A percentile compares a stretch with the other conserved stretches of the same genome.
phyloP scores from a whole-genome alignment of 37 sponge, comb jelly and placozoan species.

The Spongilla lacustris region DNA sequence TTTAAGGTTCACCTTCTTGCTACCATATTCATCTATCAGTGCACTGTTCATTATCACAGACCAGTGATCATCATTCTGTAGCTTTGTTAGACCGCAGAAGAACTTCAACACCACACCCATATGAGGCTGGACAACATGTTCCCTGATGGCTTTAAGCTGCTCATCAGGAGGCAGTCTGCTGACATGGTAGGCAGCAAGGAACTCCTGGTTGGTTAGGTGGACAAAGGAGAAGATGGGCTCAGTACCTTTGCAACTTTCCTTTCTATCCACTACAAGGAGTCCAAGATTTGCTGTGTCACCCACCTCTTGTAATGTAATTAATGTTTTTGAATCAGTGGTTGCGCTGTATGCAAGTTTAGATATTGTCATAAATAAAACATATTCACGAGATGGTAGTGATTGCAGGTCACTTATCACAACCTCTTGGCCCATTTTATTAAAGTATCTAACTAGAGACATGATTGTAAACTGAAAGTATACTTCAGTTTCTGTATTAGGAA shows the following conservation, averaged over 20 bases:
- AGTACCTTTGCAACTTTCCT: conserved; percentile 8
- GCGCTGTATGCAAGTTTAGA: conserved; percentile 32
- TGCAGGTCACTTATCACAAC: conserved; percentile 6
- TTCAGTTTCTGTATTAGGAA: conserved; percentile 56
- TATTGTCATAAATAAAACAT: not conserved
- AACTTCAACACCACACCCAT: conserved; percentile 63
- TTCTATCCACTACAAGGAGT: not conserved
- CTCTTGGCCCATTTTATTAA: not conserved
- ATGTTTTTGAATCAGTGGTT: conserved; percentile 6
- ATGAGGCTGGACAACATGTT: conserved; percentile 3
- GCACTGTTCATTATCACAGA: conserved; percentile 1
- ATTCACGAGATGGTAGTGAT: conserved; percentile 3
- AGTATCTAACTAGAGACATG: conserved; percentile 28
- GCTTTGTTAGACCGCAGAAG: conserved; percentile 31
- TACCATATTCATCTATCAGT: not conserved
- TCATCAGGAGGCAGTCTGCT: not conserved
- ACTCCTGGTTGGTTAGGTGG: conserved; percentile 61
- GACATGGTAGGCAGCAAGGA: conserved; percentile 43
- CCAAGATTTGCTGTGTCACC: not conserved
- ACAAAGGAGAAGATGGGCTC: conserved; percentile 41
- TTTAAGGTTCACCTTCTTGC: no score
- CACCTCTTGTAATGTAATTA: conserved; percentile 21
- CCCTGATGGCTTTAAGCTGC: conserved; percentile 5
- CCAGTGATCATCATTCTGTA: not conserved
- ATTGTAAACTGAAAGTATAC: conserved; percentile 31